Conservation (phyloP, 2,888 invertebrate genomes). For the Noctua fimbriata region DNA sequence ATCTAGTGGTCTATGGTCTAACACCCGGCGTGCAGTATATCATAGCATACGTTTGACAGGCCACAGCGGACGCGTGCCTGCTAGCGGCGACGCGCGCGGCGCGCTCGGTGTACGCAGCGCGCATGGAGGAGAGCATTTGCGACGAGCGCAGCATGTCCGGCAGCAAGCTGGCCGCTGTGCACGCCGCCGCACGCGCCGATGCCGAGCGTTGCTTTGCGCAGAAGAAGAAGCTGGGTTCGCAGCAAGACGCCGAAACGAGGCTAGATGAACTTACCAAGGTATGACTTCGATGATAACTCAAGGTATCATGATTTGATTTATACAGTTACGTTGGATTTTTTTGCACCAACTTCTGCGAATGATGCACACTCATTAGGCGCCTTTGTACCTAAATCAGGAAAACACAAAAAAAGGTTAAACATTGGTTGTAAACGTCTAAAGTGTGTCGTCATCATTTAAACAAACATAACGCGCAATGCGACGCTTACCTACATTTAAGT, state of each 20-base stretch:
- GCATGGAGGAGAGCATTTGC: constrained; percentile 67
- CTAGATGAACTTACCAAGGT: constrained; percentile 47
- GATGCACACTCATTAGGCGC: not conserved
- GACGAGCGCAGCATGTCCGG: constrained; percentile 22
- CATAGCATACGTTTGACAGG: constrained; percentile 37
- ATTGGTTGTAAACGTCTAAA: not conserved
- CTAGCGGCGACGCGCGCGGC: constrained; percentile 59
- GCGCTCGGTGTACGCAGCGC: constrained; percentile 53
- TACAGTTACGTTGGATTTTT: not conserved
- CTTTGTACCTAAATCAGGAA: not conserved
- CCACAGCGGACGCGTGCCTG: constrained; percentile 64
- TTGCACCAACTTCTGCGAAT: not conserved
- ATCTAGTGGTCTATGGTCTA: not conserved
- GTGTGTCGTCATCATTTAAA: not conserved
- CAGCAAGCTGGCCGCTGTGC: not conserved
- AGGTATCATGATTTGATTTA: not conserved
- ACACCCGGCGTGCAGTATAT: not conserved
- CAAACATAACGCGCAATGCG: not conserved
- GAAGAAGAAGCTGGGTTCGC: constrained; percentile 56
- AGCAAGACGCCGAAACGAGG: constrained; percentile 34
- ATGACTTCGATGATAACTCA: not conserved
- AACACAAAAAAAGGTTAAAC: not conserved
- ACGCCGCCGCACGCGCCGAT: constrained; percentile 20
- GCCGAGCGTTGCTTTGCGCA: constrained; percentile 62
- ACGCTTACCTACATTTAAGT: not conserved